Conservation (phyloP, 2,113 vertebrate species). For the Todiramphus chloris region DNA sequence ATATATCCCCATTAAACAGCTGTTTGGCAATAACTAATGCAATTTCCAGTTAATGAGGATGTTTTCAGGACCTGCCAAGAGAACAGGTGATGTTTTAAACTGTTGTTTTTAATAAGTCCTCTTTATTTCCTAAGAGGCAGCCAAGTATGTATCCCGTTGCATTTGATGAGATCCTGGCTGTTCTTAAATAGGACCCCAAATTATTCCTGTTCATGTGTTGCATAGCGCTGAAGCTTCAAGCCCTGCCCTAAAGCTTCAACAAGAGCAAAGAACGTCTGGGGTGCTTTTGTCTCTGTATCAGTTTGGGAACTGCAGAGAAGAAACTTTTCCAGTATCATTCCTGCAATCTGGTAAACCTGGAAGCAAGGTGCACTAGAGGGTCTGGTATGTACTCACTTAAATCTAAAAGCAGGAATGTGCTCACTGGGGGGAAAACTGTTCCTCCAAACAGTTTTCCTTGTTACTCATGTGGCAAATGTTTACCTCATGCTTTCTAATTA, state of each 20-base stretch:
- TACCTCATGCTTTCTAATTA: background rate
- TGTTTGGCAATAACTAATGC: conserved; percentile 32
- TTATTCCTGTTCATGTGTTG: background rate
- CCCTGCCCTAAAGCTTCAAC: background rate
- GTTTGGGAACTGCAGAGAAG: background rate
- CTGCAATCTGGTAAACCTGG: background rate
- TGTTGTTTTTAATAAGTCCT: background rate
- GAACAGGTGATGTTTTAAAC: conserved; percentile 21
- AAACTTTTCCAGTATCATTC: background rate
- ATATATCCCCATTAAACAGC: conserved; percentile 34
- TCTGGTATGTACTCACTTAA: background rate
- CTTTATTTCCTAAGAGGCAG: background rate
- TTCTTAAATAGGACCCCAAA: background rate
- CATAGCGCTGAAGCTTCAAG: background rate
- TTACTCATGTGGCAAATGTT: background rate
- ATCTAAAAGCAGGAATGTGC: background rate
- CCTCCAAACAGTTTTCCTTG: background rate
- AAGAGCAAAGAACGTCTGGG: background rate
- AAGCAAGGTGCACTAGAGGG: background rate
- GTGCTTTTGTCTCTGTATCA: background rate
- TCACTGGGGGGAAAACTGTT: background rate
- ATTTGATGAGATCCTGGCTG: background rate
- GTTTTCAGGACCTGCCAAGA: background rate
- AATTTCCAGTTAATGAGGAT: conserved; percentile 32
- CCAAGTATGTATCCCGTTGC: background rate